Base-by-base conservation (phyloP, 2,888 invertebrate genomes). In the Epinotia ramella region DNA sequence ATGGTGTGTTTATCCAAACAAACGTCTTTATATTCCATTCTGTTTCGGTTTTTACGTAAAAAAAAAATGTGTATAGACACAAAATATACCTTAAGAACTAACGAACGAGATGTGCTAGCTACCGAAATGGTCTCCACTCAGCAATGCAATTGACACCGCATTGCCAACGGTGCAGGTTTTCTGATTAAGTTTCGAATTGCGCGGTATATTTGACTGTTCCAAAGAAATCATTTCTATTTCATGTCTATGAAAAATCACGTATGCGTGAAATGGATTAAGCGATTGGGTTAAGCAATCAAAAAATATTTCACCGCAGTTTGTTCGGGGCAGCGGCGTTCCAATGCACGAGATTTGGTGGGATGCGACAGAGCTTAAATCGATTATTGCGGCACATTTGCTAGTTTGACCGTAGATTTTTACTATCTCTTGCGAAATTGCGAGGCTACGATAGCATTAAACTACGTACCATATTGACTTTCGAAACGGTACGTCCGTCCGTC, bases 341-440 rank as follows among this genome's bases (percentile, higher is more conserved):
- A 57, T 72, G 71, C 56, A 57, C 66, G 24, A 20, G 20, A 62
- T 72, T 63, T 56, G 62, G 44, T 63, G 46, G 63, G 28, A 71
- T 71, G 66, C 70, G 40, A 57, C 74, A 67, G 62, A 46, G 60
- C 67, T 81, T 79, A 73, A 82, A 81, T 82, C 80, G 81, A 82
- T 82, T 84, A 83, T 81, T 77, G 77, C 79, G 68, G 78, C 79
- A 78, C 79, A 81, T 78, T 76, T 75, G 63, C 74, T 65, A 72
- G 77, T 44, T 78, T 79, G 79, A 81, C 81, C 81, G 81, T 88
- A 83, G 85, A 86, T 79, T 87, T 87, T 88, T 84, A 87, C 81
- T 84, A 79, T 68, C 79, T 72, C 76, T 76, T 65, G 77, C 76
- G 78, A 80, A 79, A 84, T 85, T 84, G 82, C 79, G 60, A 73